Evolutionary conservation across 2,888 invertebrate genomes (phyloP), one percentile per base, ranked within the genome.

Genomic region (Galeopsomyia nigrocyanea): DNA sequence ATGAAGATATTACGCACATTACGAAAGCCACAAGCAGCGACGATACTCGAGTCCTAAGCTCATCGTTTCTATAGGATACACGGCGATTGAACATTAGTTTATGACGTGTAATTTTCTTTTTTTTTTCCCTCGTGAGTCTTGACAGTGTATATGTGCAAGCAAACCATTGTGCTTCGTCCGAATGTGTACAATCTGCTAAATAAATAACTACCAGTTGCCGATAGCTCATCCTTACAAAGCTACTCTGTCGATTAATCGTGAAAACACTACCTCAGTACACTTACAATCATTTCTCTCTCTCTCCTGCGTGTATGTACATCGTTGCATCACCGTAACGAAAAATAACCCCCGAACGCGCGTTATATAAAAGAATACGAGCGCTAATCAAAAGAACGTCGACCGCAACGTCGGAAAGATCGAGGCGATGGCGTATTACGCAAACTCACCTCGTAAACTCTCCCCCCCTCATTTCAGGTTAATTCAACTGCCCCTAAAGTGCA

Each of bases 71-170:
- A 75, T 75, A 77, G n/a, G 5, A 77, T 78, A 76, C 76, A 76
- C 75, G n/a, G n/a, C n/a, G n/a, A 76, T 75, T 74, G 76, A 78
- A 80, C 81, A 82, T 81, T 81, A 78, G 78, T 80, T 79, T 79
- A 79, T 81, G 79, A 80, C 78, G 73, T 73, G 74, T 77, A 73
- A 75, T 77, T 77, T 75, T 65, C 71, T 74, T 77, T 77, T 77
- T 74, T 77, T 77, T 77, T 61, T 39, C 17, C 68, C 58, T 47
- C 56, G 17, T 58, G 49, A 73, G 68, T 60, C 68, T 39, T 19
- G n/a, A 31, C 13, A 57, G 60, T 60, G 53, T 63, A 57, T 61
- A 62, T 57, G 66, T 62, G 63, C 53, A 66, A 49, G 46, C 62
- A 65, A 65, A 53, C 56, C 63, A 57, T 60, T 19, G 53, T 56